Percentiles rank a stretch among this genome's conserved stretches.
These are phyloP conservation scores for Gobionotothen gibberifrons DNA, from an alignment of 2,797 vertebrate species.

Conservation along the genomic window DNA sequence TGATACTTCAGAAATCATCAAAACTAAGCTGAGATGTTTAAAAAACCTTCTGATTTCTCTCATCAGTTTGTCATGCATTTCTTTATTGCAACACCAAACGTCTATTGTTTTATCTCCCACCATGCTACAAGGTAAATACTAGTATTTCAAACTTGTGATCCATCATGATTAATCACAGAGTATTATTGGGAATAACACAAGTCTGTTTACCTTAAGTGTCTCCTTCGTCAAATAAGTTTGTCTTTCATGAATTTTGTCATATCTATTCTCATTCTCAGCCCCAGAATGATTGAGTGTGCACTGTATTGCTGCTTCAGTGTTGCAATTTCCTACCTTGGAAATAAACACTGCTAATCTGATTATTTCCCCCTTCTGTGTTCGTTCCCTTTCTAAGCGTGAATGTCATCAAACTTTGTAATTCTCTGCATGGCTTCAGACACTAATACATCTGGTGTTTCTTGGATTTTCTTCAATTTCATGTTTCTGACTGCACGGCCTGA, in stretches of 20 bases:
- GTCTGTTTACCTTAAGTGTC: no score
- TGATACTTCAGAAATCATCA: no score
- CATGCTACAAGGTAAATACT: no score
- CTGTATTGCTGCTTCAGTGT: slow-evolving; percentile 1
- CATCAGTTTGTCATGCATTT: no score
- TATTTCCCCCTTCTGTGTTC: slow-evolving; percentile 26
- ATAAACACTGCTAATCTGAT: slow-evolving; percentile 39
- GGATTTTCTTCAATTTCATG: slow-evolving; percentile 37
- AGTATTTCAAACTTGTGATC: no score
- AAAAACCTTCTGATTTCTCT: no score
- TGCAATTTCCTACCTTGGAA: neutral
- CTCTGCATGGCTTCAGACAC: slow-evolving; percentile 44
- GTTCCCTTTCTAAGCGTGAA: slow-evolving; percentile 37
- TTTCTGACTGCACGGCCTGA: slow-evolving; percentile 4
- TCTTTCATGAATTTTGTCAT: neutral
- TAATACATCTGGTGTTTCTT: slow-evolving; percentile 25
- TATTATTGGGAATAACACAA: no score
- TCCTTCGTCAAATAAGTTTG: neutral
- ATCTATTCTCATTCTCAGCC: neutral
- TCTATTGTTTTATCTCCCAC: no score
- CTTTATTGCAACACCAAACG: no score
- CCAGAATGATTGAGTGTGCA: slow-evolving; percentile 18
- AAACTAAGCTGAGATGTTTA: no score
- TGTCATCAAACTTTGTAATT: slow-evolving; percentile 60
- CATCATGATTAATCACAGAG: no score